phyloP scores from a whole-genome alignment of 2,888 invertebrate species.

The Dichetophora obliterata region DNA sequence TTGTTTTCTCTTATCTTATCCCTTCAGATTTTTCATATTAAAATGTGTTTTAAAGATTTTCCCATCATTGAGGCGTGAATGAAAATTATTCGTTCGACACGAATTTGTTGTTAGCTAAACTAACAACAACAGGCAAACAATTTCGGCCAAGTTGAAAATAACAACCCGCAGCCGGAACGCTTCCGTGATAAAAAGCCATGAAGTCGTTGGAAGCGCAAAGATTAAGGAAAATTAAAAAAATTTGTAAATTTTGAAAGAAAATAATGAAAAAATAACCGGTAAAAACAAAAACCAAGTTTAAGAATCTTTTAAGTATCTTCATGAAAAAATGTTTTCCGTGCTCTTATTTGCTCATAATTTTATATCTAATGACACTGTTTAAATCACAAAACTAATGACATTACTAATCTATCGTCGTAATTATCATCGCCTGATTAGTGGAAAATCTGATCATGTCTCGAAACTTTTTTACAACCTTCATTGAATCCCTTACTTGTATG shows the following conservation, averaged over 20 bases:
- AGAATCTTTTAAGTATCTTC: too few species aligned
- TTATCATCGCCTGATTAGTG: neutral
- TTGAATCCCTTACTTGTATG: neutral
- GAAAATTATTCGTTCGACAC: neutral
- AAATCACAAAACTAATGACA: too few species aligned
- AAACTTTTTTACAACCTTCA: neutral
- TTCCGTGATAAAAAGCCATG: constrained; percentile 12
- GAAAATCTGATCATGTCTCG: neutral
- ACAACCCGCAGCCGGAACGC: constrained; percentile 7
- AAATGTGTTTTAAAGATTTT: neutral
- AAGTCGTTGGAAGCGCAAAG: neutral
- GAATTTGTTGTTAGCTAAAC: too few species aligned
- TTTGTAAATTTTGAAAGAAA: too few species aligned
- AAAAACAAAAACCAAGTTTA: too few species aligned
- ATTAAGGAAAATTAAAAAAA: too few species aligned
- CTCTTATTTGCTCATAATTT: too few species aligned
- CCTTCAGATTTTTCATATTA: neutral
- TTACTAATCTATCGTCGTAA: neutral
- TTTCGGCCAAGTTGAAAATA: constrained; percentile 1
- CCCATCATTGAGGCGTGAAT: constrained; percentile 24
- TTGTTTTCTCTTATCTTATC: too few species aligned
- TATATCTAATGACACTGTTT: too few species aligned
- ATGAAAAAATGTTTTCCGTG: too few species aligned
- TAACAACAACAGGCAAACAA: too few species aligned
- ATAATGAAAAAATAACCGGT: too few species aligned